Evolutionary conservation across 2,888 invertebrate species (phyloP).

Genomic region (Chymomyza amoena): DNA sequence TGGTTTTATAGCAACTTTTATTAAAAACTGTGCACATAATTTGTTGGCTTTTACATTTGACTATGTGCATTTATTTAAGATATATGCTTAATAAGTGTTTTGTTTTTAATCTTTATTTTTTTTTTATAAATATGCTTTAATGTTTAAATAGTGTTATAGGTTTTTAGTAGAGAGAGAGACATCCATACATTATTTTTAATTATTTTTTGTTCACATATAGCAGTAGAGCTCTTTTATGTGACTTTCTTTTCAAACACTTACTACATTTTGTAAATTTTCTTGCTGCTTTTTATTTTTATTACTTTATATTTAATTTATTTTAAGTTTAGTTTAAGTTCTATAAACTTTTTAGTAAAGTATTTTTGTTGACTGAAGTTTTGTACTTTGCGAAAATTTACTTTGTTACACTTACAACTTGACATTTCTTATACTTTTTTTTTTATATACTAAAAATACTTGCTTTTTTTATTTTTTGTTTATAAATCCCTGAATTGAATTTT

Average conservation of each 20-base stretch:
- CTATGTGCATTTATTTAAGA: constrained; percentile 33
- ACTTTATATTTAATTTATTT: constrained; percentile 4
- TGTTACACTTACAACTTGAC: constrained; percentile 43
- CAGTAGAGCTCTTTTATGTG: too few species aligned
- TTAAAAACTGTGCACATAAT: constrained; percentile 31
- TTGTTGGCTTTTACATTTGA: constrained; percentile 28
- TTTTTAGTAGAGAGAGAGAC: neutral
- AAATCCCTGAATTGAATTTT: constrained; percentile 77
- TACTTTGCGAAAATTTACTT: constrained; percentile 62
- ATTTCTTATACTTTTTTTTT: neutral
- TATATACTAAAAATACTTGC: constrained; percentile 35
- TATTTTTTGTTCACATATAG: too few species aligned
- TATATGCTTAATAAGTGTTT: constrained; percentile 15
- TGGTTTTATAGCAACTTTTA: neutral
- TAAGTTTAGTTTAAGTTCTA: constrained; percentile 1
- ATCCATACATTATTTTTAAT: neutral
- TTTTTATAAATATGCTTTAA: constrained; percentile 4
- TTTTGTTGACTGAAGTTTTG: constrained; percentile 54
- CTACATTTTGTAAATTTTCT: constrained; percentile 12
- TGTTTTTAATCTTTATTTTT: constrained; percentile 12
- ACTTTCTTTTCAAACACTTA: neutral
- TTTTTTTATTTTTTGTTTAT: constrained; percentile 32
- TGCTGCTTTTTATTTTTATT: constrained; percentile 13
- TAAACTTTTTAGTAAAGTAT: constrained; percentile 32
- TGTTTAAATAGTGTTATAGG: neutral